Conservation (phyloP, 1,140 invertebrate species). For the Teleopsis dalmanni region DNA sequence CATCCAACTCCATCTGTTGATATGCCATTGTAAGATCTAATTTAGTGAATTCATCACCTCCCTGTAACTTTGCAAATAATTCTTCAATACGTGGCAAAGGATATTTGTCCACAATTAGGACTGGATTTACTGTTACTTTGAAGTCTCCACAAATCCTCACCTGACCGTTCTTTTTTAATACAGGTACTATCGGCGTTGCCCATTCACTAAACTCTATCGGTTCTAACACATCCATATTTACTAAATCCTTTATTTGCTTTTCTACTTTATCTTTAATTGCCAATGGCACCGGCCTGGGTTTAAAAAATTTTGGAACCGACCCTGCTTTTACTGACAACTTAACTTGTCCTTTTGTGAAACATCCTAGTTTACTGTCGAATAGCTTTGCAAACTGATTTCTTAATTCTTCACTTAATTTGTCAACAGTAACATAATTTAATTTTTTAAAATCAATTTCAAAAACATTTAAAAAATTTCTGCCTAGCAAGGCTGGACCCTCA, state of each 20-base stretch:
- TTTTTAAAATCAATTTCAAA: neutral
- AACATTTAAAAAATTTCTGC: neutral
- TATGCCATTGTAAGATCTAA: conserved; percentile 23
- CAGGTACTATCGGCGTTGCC: conserved; percentile 3
- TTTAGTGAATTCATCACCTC: conserved; percentile 19
- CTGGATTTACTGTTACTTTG: conserved; percentile 8
- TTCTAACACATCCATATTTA: neutral
- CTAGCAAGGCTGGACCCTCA: neutral
- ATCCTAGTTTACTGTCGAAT: neutral
- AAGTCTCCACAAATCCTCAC: conserved; percentile 4
- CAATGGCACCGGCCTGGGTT: neutral
- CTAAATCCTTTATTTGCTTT: neutral
- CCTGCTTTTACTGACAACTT: neutral
- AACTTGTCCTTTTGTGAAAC: neutral
- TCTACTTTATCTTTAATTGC: neutral
- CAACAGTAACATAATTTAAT: neutral
- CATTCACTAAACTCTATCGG: conserved; percentile 1
- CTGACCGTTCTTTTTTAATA: conserved; percentile 1
- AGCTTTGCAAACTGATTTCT: neutral
- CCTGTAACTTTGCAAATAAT: neutral
- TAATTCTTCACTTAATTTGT: neutral
- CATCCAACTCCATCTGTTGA: conserved; percentile 29
- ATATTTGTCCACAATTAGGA: neutral
- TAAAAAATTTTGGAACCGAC: conserved; percentile 5
- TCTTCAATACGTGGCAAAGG: neutral